These are phyloP conservation scores for Actinernus sp. DNA, from an alignment of 92 coral and sea anemone species.

Conservation along the genomic window DNA sequence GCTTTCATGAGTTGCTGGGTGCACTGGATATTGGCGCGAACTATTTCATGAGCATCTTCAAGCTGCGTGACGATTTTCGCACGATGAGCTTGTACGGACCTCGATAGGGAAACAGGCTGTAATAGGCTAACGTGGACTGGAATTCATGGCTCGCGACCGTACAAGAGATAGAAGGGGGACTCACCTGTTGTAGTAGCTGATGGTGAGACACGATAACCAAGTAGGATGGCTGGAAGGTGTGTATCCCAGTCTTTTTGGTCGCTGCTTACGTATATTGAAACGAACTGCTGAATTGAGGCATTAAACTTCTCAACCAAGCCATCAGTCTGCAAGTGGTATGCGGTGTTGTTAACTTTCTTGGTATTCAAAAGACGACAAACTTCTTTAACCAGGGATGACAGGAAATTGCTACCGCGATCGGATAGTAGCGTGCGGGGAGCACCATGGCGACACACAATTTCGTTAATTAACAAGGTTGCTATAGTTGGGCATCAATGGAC, in stretches of 20 bases:
- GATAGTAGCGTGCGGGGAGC: slow-evolving; percentile 40
- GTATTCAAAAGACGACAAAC: slow-evolving; percentile 35
- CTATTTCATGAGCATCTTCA: too few relatives aligned
- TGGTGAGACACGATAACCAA: slow-evolving; percentile 55
- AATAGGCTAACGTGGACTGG: slow-evolving; percentile 41
- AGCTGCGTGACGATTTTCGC: too few relatives aligned
- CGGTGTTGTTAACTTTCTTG: slow-evolving; percentile 56
- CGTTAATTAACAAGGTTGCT: slow-evolving; percentile 16
- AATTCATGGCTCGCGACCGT: slow-evolving; percentile 54
- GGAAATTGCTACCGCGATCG: slow-evolving; percentile 40
- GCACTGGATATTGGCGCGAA: slow-evolving; percentile 30
- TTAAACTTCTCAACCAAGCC: slow-evolving; percentile 52
- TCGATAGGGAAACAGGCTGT: slow-evolving; percentile 32
- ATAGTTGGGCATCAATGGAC: slow-evolving; percentile 27
- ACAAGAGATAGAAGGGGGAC: slow-evolving; percentile 49
- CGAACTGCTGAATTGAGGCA: slow-evolving; percentile 25
- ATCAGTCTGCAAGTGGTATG: slow-evolving; percentile 64
- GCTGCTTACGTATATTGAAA: slow-evolving; percentile 43
- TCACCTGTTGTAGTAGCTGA: slow-evolving; percentile 47
- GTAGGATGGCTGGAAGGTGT: slow-evolving; percentile 41
- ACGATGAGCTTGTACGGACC: too few relatives aligned
- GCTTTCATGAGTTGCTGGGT: slow-evolving; percentile 54
- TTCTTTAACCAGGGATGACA: slow-evolving; percentile 15
- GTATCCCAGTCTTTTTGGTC: too few relatives aligned
- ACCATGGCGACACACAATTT: slow-evolving; percentile 39